These are phyloP conservation scores for Helicoverpa armigera DNA, from an alignment of 1,140 invertebrate genomes.

Conservation along the genomic window DNA sequence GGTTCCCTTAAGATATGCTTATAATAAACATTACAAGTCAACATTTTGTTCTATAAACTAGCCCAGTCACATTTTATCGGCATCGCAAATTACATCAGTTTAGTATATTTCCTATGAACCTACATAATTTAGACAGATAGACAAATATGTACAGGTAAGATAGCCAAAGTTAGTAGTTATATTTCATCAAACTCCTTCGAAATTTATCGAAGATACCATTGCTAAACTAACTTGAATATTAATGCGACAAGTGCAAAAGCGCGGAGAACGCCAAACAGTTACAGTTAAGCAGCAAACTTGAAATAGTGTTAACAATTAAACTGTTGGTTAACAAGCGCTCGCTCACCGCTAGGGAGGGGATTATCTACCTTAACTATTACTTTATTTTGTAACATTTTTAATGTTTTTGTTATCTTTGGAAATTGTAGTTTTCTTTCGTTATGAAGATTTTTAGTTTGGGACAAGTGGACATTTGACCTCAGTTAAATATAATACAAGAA, in stretches of 20 bases:
- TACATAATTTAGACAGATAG: no score
- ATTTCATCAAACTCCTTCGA: neutral
- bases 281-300: conserved; percentile 39
- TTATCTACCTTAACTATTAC: neutral
- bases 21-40: no score
- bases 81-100: no score
- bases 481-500: neutral
- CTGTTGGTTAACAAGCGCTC: conserved; percentile 29
- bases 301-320: conserved; percentile 46
- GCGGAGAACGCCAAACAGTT: neutral
- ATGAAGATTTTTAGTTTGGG: neutral
- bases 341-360: conserved; percentile 8
- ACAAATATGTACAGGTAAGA: no score
- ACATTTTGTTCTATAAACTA: no score
- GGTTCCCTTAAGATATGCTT: no score
- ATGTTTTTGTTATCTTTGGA: neutral
- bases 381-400: neutral
- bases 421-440: neutral
- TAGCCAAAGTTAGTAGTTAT: neutral
- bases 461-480: neutral
- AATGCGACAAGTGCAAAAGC: conserved; percentile 22
- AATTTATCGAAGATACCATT: conserved; percentile 10
- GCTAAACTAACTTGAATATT: conserved; percentile 18
- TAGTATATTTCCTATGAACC: no score
- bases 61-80: no score